Base-by-base conservation (phyloP, 2,888 invertebrate species). In the Dione vanillae region DNA sequence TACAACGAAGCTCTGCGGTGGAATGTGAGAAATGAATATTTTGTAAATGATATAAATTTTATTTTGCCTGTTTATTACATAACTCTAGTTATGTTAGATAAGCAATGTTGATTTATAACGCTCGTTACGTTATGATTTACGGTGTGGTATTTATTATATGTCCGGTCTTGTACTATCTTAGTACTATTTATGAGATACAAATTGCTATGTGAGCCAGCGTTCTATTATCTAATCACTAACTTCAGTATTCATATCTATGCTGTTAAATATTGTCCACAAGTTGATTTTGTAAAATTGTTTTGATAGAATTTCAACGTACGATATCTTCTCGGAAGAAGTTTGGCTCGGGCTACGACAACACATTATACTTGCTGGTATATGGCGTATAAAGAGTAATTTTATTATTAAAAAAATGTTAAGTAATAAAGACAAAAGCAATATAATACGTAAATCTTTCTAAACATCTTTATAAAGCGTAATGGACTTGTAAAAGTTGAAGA, bases 301-400 rank as follows among this genome's bases (percentile, higher is more conserved):
- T n/a, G n/a, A n/a, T 54, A 52, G 12, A 20, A 47, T 64, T 64
- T 64, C 20, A 45, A 95, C 77, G 91, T 94, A 16, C 87, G 90
- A 65, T 92, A 94, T 0, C 82, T 95, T 35, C 85, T 94, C 43
- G 95, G 94, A 0, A 86, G 95, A 58, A 93, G 94, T 74, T 82
- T 89, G 76, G 93, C 94, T 6, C 82, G 94, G 37, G 91, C 94
- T 0, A 94, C 94, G 82, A 89, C 94, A 16, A 94, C 94, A 51
- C 85, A 94, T 78, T 95, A 94, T 76, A 79, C 78, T 51, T 37
- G 84, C 91, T 11, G 91, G 92, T 92, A 27, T 27, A 27, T 49
- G 67, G 20, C 10, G 45, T 66, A 27, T 66, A n/a, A 45, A 61
- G n/a, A 59, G 58, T 47, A 11, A 67, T 27, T 35, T 47, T 41